Percentiles rank a stretch among this genome's conserved stretches.
phyloP scores from a whole-genome alignment of 2,113 vertebrate genomes.

The Cebidichthys violaceus region DNA sequence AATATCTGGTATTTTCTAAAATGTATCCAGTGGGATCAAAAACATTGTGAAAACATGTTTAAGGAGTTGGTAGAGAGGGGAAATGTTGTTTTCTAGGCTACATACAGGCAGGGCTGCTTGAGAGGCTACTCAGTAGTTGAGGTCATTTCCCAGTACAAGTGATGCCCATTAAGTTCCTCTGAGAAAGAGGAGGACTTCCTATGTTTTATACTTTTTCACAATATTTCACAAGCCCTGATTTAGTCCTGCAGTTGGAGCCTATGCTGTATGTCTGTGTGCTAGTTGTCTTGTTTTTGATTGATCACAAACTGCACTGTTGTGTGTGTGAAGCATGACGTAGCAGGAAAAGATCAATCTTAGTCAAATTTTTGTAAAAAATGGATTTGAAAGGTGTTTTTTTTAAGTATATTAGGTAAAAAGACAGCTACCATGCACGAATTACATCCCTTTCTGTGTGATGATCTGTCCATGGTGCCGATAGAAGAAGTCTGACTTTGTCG shows the following conservation, averaged over 20 bases:
- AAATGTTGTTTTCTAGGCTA: neutral
- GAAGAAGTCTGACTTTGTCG: neutral
- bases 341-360: neutral
- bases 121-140: neutral
- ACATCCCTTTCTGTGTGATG: neutral
- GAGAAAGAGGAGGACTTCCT: neutral
- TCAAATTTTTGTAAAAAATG: neutral
- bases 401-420: neutral
- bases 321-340: neutral
- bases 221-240: neutral
- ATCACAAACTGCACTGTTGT: neutral
- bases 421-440: neutral
- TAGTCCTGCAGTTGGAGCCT: neutral
- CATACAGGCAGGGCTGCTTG: neutral
- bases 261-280: neutral
- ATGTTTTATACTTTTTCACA: neutral
- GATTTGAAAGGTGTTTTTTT: neutral
- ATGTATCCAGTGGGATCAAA: neutral
- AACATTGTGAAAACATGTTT: neutral
- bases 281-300: neutral
- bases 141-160: neutral
- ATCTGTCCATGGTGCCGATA: conserved; percentile 67
- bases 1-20: neutral
- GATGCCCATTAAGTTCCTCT: neutral
- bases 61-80: neutral